These are phyloP conservation scores for Salvelinus sp. DNA, from an alignment of 2,113 vertebrate species.

Conservation along the genomic window DNA sequence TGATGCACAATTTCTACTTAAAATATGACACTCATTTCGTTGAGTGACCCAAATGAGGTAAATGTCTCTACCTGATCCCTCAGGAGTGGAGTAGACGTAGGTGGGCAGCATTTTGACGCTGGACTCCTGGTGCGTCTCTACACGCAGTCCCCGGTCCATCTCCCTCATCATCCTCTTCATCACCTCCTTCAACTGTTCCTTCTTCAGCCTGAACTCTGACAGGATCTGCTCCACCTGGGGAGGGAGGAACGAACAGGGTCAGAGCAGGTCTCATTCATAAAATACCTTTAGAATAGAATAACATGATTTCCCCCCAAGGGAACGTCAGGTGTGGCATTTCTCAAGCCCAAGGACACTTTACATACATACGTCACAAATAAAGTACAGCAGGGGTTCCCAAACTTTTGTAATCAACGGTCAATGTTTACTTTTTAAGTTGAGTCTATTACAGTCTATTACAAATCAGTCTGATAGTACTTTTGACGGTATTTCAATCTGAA, in stretches of 20 bases:
- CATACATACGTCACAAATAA: background rate
- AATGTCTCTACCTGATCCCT: conserved; percentile 85
- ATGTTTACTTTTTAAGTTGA: too few relatives aligned
- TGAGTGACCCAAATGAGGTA: too few relatives aligned
- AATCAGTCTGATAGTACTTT: too few relatives aligned
- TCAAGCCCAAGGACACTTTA: too few relatives aligned
- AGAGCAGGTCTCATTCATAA: background rate
- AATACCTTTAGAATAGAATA: too few relatives aligned
- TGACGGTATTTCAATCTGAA: too few relatives aligned
- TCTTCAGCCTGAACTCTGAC: conserved; percentile 86
- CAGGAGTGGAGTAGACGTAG: conserved; percentile 93
- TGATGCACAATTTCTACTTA: too few relatives aligned
- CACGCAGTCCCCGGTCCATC: conserved; percentile 89
- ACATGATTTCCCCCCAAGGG: too few relatives aligned
- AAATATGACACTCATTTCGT: too few relatives aligned
- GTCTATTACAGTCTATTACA: too few relatives aligned
- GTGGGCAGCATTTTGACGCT: conserved; percentile 98
- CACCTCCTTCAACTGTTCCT: conserved; percentile 88
- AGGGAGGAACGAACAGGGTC: background rate
- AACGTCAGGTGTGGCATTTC: too few relatives aligned
- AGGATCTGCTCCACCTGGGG: conserved; percentile 89
- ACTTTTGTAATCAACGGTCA: too few relatives aligned
- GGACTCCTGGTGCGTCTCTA: conserved; percentile 90
- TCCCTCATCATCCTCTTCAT: conserved; percentile 90
- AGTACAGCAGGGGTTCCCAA: background rate